Percentiles rank a stretch among this genome's conserved stretches.
These are phyloP conservation scores for Melanotaenia boesemani DNA, from an alignment of 2,797 vertebrate species.

Conservation along the genomic window DNA sequence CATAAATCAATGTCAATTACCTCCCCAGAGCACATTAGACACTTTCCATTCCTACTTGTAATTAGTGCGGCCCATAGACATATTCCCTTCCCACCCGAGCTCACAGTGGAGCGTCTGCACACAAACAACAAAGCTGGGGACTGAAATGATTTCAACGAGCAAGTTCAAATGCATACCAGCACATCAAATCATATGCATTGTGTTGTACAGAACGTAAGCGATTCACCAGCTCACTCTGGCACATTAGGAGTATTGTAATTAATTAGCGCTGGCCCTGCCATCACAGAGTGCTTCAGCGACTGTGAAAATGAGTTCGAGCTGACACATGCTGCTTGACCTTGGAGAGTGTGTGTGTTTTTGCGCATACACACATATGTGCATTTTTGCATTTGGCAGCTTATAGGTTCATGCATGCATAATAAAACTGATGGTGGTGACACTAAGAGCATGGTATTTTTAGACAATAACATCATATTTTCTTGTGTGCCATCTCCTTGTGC, in stretches of 20 bases:
- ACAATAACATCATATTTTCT: slow-evolving; percentile 59
- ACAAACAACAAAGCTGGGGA: slow-evolving; percentile 64
- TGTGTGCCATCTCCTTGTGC: slow-evolving; percentile 35
- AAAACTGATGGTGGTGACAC: slow-evolving; percentile 56
- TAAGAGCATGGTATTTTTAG: slow-evolving; percentile 68
- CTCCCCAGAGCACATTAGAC: slow-evolving; percentile 83
- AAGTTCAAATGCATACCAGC: slow-evolving; percentile 61
- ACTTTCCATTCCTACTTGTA: slow-evolving; percentile 78
- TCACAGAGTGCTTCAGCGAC: slow-evolving; percentile 55
- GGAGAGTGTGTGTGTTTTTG: slow-evolving; percentile 28
- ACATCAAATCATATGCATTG: slow-evolving; percentile 50
- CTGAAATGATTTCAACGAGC: slow-evolving; percentile 43
- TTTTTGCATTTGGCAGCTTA: slow-evolving; percentile 23
- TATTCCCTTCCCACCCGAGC: slow-evolving; percentile 73
- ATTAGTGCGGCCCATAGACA: slow-evolving; percentile 79
- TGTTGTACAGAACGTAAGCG: slow-evolving; percentile 42
- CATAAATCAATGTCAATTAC: slow-evolving; percentile 90
- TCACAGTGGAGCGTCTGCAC: slow-evolving; percentile 56
- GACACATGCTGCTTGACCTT: slow-evolving; percentile 70
- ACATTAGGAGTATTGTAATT: slow-evolving; percentile 65
- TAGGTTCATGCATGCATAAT: slow-evolving; percentile 57
- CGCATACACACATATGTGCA: slow-evolving; percentile 5
- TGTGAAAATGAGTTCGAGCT: slow-evolving; percentile 68
- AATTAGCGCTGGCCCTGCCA: slow-evolving; percentile 67
- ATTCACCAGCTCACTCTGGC: slow-evolving; percentile 42